phyloP scores from a whole-genome alignment of 2,797 vertebrate species.

The Valencia hispanica region DNA sequence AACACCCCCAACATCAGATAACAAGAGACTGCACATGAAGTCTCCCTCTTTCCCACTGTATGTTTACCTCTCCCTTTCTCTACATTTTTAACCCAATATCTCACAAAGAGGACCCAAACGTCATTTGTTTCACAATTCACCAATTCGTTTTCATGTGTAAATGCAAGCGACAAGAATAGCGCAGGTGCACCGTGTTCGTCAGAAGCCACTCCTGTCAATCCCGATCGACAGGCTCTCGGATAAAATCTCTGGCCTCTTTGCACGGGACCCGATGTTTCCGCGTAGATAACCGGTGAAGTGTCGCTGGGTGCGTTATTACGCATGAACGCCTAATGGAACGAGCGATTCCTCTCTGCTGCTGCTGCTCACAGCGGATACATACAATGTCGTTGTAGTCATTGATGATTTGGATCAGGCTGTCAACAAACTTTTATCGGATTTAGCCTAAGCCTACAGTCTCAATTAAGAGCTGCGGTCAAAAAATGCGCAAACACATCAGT shows the following conservation, averaged over 20 bases:
- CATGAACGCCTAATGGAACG: conserved; percentile 10
- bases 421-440: conserved; percentile 64
- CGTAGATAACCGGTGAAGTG: conserved; percentile 11
- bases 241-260: neutral
- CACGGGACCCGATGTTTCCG: conserved; percentile 22
- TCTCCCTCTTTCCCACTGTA: conserved; percentile 6
- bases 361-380: conserved; percentile 19
- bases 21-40: conserved; percentile 29
- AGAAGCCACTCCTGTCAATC: conserved; percentile 38
- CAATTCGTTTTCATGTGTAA: conserved; percentile 65
- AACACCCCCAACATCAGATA: conserved; percentile 69
- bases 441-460: conserved; percentile 43
- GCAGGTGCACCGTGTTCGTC: conserved; percentile 68
- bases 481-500: conserved; percentile 16
- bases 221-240: conserved; percentile 22
- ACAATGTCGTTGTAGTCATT: conserved; percentile 55
- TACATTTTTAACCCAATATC: conserved; percentile 30
- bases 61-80: conserved; percentile 4
- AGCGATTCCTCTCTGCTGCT: conserved; percentile 2
- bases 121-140: conserved; percentile 69
- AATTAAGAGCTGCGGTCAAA: conserved; percentile 32
- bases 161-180: conserved; percentile 38
- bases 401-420: conserved; percentile 56
- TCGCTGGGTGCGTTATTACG: conserved; percentile 48
- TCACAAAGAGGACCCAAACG: conserved; percentile 58